Percentiles rank a stretch among this genome's conserved stretches.
These are phyloP conservation scores for Carduelis carduelis DNA, from an alignment of 2,797 vertebrate genomes.

Conservation along the genomic window DNA sequence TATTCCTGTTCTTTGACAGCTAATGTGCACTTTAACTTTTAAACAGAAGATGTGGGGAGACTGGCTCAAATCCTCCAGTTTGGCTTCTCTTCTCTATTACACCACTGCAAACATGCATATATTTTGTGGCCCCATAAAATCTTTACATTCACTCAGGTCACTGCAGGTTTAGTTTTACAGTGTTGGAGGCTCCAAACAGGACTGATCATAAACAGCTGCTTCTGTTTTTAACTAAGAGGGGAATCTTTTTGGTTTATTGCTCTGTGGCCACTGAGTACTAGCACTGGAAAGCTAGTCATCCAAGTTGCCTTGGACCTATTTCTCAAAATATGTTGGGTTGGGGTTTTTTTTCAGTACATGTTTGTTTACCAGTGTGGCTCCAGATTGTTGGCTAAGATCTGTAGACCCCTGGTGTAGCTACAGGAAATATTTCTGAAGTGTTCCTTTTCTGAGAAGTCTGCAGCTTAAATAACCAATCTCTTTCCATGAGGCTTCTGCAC, in stretches of 20 bases:
- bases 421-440: constrained; percentile 52
- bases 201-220: constrained; percentile 63
- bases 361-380: constrained; percentile 41
- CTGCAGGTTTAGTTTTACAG: constrained; percentile 50
- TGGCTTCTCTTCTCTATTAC: background rate
- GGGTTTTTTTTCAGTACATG: background rate
- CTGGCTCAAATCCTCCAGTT: background rate
- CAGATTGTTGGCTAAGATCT: constrained; percentile 50
- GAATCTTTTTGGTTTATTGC: constrained; percentile 48
- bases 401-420: constrained; percentile 50
- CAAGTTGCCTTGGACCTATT: constrained; percentile 43
- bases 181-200: constrained; percentile 29
- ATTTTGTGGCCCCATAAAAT: constrained; percentile 29
- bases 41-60: background rate
- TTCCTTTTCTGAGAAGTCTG: constrained; percentile 48
- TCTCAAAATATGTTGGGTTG: background rate
- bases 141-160: constrained; percentile 12
- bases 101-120: background rate
- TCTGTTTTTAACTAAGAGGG: constrained; percentile 44
- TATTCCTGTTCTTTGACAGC: background rate
- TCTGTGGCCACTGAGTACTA: constrained; percentile 54
- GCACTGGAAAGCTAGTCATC: constrained; percentile 39
- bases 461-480: constrained; percentile 22
- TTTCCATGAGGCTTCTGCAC: constrained; percentile 9
- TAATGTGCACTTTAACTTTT: background rate